Evolutionary conservation across 2,113 vertebrate genomes (phyloP).

Genomic region (Microtus montanus): DNA sequence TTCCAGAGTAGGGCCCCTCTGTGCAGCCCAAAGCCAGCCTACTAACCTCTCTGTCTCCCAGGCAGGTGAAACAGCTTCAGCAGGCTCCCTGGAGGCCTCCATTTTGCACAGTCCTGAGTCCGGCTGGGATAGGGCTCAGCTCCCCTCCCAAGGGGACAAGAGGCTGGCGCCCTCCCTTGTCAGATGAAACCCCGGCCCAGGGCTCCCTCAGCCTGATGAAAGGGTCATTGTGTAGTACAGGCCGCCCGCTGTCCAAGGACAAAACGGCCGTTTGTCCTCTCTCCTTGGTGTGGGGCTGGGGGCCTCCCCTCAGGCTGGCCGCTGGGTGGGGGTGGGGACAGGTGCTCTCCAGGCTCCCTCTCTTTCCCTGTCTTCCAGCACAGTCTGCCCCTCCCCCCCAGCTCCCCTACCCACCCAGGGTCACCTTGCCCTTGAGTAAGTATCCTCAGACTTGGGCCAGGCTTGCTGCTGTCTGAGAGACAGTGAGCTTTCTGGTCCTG

Average conservation of each 20-base stretch:
- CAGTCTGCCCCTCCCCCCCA: neutral
- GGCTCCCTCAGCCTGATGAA: constrained; percentile 77
- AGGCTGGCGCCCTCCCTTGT: constrained; percentile 75
- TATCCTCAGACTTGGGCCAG: neutral
- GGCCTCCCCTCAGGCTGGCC: constrained; percentile 66
- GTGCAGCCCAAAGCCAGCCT: neutral
- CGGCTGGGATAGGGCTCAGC: neutral
- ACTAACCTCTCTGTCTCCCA: neutral
- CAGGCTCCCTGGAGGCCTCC: neutral
- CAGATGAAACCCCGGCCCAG: constrained; percentile 77
- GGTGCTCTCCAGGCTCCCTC: constrained; percentile 55
- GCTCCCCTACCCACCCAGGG: neutral
- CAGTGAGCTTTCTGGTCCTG: neutral
- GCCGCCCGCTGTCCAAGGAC: constrained; percentile 79
- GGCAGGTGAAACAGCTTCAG: neutral
- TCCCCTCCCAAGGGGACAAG: constrained; percentile 59
- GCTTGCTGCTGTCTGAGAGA: accelerated
- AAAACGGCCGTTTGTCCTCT: constrained; percentile 79
- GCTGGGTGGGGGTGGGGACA: constrained; percentile 75
- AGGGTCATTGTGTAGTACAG: constrained; percentile 79
- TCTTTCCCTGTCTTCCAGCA: neutral
- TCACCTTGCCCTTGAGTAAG: neutral
- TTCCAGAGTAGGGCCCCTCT: accelerated
- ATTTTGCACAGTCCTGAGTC: constrained; percentile 19
- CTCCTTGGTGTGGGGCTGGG: constrained; percentile 62